Conservation (phyloP, 2,797 vertebrate species). For the Melanotaenia pygmaea region DNA sequence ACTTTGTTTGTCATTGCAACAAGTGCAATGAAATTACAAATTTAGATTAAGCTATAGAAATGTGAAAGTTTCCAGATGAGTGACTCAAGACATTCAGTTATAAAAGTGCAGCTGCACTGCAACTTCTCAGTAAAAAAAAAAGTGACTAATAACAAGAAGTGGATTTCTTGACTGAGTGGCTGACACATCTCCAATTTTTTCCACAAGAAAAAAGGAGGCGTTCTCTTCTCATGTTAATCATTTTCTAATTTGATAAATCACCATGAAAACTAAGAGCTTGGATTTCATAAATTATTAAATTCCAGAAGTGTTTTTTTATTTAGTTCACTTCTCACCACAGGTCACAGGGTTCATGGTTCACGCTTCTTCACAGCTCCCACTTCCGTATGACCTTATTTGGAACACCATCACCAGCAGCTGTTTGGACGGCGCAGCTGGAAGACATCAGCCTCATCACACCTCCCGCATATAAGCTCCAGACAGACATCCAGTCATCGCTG, state of each 20-base stretch:
- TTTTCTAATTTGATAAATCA: not conserved
- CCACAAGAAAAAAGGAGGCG: not conserved
- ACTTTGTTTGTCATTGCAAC: too few species aligned
- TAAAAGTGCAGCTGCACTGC: not conserved
- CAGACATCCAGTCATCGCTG: too few species aligned
- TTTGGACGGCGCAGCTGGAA: too few species aligned
- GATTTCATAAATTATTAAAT: not conserved
- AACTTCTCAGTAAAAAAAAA: not conserved
- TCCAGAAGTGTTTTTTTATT: not conserved
- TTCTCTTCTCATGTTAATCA: not conserved
- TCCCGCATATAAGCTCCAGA: too few species aligned
- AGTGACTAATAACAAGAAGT: conserved; percentile 23
- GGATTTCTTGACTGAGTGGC: conserved; percentile 26
- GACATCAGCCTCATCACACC: too few species aligned
- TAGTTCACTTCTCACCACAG: not conserved
- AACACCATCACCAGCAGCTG: too few species aligned
- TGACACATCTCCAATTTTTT: not conserved
- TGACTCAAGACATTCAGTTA: not conserved
- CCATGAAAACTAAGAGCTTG: not conserved
- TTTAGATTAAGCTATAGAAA: not conserved
- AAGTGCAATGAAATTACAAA: not conserved
- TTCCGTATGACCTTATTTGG: too few species aligned
- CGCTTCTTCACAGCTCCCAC: too few species aligned
- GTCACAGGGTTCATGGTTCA: not conserved
- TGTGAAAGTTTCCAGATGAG: not conserved